These are phyloP conservation scores for Turritopsis dohrnii DNA, from an alignment of 30 jellyfish, hydroid and myxozoan species.

Conservation along the genomic window DNA sequence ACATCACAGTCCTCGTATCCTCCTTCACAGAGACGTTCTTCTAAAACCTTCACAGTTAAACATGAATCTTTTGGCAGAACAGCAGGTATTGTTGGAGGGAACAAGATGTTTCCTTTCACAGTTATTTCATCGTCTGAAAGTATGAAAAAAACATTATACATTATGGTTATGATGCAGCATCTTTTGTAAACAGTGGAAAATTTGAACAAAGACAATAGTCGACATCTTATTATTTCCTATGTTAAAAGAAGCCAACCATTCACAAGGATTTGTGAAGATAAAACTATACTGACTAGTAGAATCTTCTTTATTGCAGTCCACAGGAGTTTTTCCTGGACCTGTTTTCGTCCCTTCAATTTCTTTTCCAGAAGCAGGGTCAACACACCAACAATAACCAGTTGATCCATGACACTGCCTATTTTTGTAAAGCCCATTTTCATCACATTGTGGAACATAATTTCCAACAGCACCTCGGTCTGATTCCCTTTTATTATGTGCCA, in stretches of 20 bases:
- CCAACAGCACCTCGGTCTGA: slow-evolving; percentile 56
- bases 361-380: slow-evolving; percentile 41
- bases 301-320: too few relatives aligned
- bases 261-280: too few relatives aligned
- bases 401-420: slow-evolving; percentile 80
- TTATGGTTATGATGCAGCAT: too few relatives aligned
- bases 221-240: too few relatives aligned
- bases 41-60: background rate
- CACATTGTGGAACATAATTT: slow-evolving; percentile 61
- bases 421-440: slow-evolving; percentile 44
- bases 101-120: background rate
- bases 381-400: slow-evolving; percentile 93
- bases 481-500: too few relatives aligned
- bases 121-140: background rate
- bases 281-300: too few relatives aligned
- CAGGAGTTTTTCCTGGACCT: background rate
- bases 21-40: background rate
- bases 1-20: background rate
- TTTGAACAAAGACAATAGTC: too few relatives aligned
- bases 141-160: too few relatives aligned
- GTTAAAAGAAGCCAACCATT: too few relatives aligned
- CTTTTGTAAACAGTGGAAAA: too few relatives aligned
- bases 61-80: background rate
- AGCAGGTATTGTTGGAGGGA: background rate
- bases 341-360: slow-evolving; percentile 45